Conservation (phyloP, 2,888 invertebrate species). For the Acronicta leporina region DNA sequence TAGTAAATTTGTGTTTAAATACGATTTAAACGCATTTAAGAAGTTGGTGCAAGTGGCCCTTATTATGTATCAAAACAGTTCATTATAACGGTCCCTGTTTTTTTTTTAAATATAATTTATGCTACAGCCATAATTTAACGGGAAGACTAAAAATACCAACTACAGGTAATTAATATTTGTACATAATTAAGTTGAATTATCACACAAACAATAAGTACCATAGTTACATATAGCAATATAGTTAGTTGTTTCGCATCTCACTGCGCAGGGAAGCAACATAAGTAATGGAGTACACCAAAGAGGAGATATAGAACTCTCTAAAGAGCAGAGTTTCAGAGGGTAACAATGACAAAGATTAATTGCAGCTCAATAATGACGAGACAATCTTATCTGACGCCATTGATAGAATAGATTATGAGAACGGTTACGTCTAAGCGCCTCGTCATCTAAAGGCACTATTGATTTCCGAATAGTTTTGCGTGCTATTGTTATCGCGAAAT, state of each 20-base stretch:
- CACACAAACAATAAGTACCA: neutral
- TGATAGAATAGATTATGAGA: conserved; percentile 73
- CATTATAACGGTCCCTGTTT: too few relatives aligned
- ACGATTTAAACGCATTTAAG: too few relatives aligned
- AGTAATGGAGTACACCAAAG: conserved; percentile 59
- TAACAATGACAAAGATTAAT: conserved; percentile 83
- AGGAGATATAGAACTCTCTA: conserved; percentile 59
- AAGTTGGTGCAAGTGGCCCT: too few relatives aligned
- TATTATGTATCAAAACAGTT: too few relatives aligned
- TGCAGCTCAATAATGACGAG: conserved; percentile 78
- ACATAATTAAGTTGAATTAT: too few relatives aligned
- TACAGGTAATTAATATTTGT: too few relatives aligned
- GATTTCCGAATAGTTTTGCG: conserved; percentile 52
- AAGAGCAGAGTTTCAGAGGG: conserved; percentile 72
- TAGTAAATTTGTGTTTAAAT: too few relatives aligned
- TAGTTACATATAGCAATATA: neutral
- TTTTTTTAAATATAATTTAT: too few relatives aligned
- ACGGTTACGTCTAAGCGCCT: conserved; percentile 63
- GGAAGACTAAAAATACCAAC: too few relatives aligned
- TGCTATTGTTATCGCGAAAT: conserved; percentile 46
- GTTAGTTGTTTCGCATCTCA: conserved; percentile 48
- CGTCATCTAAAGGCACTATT: conserved; percentile 64
- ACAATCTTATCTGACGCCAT: conserved; percentile 77
- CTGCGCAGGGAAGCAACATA: conserved; percentile 53
- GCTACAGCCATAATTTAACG: too few relatives aligned